These are phyloP conservation scores for Cecidostiba fungosa DNA, from an alignment of 2,888 invertebrate genomes.

Conservation along the genomic window DNA sequence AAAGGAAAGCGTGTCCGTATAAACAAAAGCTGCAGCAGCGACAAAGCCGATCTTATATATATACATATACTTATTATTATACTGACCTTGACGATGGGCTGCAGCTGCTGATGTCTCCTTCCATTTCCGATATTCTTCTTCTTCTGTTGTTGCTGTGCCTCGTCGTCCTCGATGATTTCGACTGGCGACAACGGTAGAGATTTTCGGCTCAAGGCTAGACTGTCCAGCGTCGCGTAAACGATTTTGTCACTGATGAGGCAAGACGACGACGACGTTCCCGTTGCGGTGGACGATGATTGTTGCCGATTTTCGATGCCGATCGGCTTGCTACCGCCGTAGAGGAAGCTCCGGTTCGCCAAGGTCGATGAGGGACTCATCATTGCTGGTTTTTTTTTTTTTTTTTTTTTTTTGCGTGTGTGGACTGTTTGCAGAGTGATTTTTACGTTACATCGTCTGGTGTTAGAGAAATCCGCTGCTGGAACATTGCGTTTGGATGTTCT, in stretches of 20 bases:
- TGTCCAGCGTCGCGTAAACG: slow-evolving; percentile 75
- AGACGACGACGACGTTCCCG: slow-evolving; percentile 28
- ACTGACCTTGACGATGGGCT: not conserved
- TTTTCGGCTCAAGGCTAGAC: slow-evolving; percentile 74
- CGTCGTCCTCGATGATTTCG: slow-evolving; percentile 58
- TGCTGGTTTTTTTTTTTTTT: not conserved
- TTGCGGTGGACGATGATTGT: not conserved
- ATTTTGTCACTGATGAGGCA: slow-evolving; percentile 64
- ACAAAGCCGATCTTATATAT: not conserved
- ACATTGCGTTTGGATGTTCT: not conserved
- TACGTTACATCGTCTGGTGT: not conserved
- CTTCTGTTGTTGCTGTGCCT: not conserved
- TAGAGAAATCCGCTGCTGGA: not conserved
- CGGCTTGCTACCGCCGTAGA: slow-evolving; percentile 65
- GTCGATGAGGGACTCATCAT: slow-evolving; percentile 63
- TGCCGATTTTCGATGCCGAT: slow-evolving; percentile 29
- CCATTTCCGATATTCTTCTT: slow-evolving; percentile 3
- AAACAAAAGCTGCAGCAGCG: slow-evolving; percentile 8
- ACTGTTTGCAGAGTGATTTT: not conserved
- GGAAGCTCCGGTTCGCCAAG: slow-evolving; percentile 72
- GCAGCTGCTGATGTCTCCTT: not conserved
- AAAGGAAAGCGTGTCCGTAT: slow-evolving; percentile 10
- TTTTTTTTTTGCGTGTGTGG: not conserved
- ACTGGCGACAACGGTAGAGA: slow-evolving; percentile 74
- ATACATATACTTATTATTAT: not conserved